Conservation (phyloP, 2,888 invertebrate species). For the Habrosyne pyritoides region DNA sequence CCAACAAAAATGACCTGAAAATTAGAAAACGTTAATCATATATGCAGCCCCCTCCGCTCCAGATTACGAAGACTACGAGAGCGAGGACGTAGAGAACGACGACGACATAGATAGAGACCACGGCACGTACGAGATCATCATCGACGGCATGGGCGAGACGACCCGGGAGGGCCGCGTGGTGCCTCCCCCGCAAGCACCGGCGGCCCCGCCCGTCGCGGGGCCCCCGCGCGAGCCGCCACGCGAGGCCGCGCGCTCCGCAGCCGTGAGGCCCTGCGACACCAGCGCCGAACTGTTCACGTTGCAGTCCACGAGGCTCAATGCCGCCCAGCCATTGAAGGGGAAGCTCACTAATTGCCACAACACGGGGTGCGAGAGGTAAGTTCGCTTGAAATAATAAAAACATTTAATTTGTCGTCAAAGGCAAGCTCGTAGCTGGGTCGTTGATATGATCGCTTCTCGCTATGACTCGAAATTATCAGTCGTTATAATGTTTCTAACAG, state of each 20-base stretch:
- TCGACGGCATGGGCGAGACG: slow-evolving; percentile 59
- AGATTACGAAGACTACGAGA: slow-evolving; percentile 79
- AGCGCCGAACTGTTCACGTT: slow-evolving; percentile 93
- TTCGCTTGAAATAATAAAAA: too few relatives aligned
- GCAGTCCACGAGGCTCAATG: slow-evolving; percentile 91
- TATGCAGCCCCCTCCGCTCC: slow-evolving; percentile 11
- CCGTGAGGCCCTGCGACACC: slow-evolving; percentile 92
- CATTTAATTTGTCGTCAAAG: neutral
- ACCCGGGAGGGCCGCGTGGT: slow-evolving; percentile 65
- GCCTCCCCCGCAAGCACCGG: slow-evolving; percentile 43
- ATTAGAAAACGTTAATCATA: neutral
- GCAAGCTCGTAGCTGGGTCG: neutral
- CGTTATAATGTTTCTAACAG: slow-evolving; percentile 68
- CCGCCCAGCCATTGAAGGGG: slow-evolving; percentile 93
- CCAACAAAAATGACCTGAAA: neutral
- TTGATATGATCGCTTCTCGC: too few relatives aligned
- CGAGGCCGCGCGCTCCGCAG: slow-evolving; percentile 80
- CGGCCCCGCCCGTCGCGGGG: slow-evolving; percentile 24
- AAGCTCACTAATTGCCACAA: slow-evolving; percentile 94
- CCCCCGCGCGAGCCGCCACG: slow-evolving; percentile 73
- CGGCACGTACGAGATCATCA: slow-evolving; percentile 76
- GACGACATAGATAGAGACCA: slow-evolving; percentile 66
- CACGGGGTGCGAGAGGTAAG: slow-evolving; percentile 92
- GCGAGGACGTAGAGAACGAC: slow-evolving; percentile 63
- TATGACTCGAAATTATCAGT: too few relatives aligned